Percentiles rank a stretch among this genome's conserved stretches.
phyloP scores from a whole-genome alignment of 1,140 invertebrate species.

The Pantala flavescens region DNA sequence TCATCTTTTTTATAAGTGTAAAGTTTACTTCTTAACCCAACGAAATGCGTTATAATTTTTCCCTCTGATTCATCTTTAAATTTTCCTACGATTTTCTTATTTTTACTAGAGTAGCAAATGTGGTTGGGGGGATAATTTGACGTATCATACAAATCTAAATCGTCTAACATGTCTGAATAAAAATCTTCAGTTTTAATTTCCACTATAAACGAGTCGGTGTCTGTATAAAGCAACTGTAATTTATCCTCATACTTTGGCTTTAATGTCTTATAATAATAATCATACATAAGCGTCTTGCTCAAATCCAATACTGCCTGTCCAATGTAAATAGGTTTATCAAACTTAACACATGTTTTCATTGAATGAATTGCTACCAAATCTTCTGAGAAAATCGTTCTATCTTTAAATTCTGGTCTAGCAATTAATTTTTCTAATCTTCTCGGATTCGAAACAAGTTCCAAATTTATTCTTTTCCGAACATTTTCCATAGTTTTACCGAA shows the following conservation, averaged over 20 bases:
- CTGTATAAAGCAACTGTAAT: neutral
- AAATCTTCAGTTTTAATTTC: neutral
- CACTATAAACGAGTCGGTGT: neutral
- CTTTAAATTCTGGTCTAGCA: slow-evolving; percentile 21
- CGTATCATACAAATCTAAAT: neutral
- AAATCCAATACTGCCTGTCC: neutral
- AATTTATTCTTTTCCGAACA: neutral
- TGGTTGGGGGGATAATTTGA: slow-evolving; percentile 20
- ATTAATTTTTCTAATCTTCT: neutral
- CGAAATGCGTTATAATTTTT: neutral
- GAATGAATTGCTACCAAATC: slow-evolving; percentile 21
- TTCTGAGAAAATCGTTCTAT: slow-evolving; percentile 27
- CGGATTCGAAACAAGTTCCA: neutral
- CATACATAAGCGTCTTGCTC: neutral
- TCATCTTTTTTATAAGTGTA: neutral
- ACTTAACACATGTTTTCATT: neutral
- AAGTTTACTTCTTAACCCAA: neutral
- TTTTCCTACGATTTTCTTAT: slow-evolving; percentile 6
- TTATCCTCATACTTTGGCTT: neutral
- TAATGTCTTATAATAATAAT: neutral
- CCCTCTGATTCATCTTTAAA: slow-evolving; percentile 13
- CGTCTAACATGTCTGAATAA: neutral
- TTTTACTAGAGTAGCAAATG: neutral
- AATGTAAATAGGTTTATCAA: neutral
- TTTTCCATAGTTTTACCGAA: neutral